Evolutionary conservation across 2,113 vertebrate genomes (phyloP), one percentile per base, ranked within the genome.

Genomic region (Myotis brandtii): DNA sequence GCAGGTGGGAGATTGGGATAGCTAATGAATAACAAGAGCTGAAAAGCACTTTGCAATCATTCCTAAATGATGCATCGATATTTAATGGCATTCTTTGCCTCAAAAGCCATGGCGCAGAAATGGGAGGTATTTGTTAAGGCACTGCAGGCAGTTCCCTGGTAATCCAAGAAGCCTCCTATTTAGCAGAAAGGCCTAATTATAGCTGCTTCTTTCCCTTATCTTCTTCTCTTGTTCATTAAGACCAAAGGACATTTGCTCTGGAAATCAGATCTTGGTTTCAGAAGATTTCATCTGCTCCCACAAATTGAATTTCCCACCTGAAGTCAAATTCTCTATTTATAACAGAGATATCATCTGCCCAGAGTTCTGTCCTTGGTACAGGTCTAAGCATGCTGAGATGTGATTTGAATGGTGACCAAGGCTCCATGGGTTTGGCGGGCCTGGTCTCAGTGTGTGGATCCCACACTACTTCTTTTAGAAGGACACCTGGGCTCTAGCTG

Each of bases 221-320:
- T 72, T 56, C 73, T 95, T 76, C 91, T 92, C 92, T 85, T 95
- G 84, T 97, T 98, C 96, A 96, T 97, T 96, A 98, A 96, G 96
- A 97, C 94, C 96, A 97, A 97, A 96, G 96, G 94, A 97, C 91
- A 88, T 97, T 98, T 87, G 96, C 85, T 96, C 81, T 0, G 8
- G 89, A 97, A 98, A 97, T 97, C 97, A 97, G 75, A 93, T 97
- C 96, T 92, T 87, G 88, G 46, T 97, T 97, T 69, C 95, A 77
- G 37, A 85, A 93, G n/a, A 94, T 59, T 97, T 75, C 88, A 81
- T 95, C 96, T 95, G 90, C 85, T 87, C 4, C 90, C 90, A 98
- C 90, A 97, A 98, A 97, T 97, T 96, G 93, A 96, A 97, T 97
- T 98, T 95, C 96, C 97, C 85, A 97, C 96, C 95, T 97, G 92